Percentiles rank a stretch among this genome's conserved stretches.
These are phyloP conservation scores for Accipiter virgatus DNA, from an alignment of 2,113 vertebrate species.

Conservation along the genomic window DNA sequence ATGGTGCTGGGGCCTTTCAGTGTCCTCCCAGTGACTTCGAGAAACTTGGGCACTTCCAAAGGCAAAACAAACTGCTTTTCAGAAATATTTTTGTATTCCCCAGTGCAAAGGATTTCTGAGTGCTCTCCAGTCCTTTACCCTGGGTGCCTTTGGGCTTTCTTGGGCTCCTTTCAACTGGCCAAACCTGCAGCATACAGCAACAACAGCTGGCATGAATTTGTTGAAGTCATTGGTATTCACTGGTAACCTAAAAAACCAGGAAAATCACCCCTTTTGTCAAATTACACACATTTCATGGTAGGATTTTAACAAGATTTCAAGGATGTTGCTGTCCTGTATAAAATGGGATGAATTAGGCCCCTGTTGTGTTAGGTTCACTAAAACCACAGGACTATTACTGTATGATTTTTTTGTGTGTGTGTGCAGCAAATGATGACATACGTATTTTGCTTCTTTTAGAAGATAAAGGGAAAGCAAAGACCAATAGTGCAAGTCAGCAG, in stretches of 20 bases:
- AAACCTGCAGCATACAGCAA: not conserved
- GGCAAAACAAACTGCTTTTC: not conserved
- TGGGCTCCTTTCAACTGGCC: not conserved
- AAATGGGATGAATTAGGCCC: not conserved
- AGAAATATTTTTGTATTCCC: not conserved
- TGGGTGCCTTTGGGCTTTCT: not conserved
- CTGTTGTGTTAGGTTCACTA: not conserved
- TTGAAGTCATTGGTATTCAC: not conserved
- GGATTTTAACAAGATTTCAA: not conserved
- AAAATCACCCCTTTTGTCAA: not conserved
- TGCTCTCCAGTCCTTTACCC: not conserved
- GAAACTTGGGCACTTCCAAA: not conserved
- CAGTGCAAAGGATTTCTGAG: not conserved
- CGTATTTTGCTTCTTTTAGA: constrained; percentile 56
- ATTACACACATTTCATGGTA: not conserved
- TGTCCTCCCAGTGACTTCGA: not conserved
- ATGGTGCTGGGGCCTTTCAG: not conserved
- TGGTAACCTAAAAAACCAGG: not conserved
- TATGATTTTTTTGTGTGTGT: not conserved
- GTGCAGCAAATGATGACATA: not conserved
- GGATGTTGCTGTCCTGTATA: not conserved
- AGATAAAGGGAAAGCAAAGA: constrained; percentile 72
- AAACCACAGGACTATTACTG: not conserved
- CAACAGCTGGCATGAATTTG: not conserved
- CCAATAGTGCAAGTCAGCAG: constrained; percentile 41